Conservation (phyloP, 2,888 invertebrate species). For the Ecliptopera silaceata region DNA sequence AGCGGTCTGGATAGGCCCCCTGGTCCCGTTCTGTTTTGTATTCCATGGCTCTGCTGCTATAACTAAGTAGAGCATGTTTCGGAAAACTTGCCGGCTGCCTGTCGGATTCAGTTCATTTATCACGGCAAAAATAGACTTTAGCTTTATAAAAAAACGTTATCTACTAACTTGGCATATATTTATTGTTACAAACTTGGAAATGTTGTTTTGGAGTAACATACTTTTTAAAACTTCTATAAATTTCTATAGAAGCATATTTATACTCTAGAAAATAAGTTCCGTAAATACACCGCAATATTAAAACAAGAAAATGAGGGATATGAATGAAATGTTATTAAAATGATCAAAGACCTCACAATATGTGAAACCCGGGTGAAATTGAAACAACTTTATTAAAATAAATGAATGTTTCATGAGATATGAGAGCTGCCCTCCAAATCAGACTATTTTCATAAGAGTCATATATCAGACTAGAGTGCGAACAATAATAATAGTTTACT, state of each 20-base stretch:
- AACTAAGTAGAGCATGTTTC: not conserved
- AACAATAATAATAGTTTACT: not conserved
- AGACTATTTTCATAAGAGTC: not conserved
- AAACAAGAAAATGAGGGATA: too few relatives aligned
- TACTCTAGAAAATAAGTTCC: not conserved
- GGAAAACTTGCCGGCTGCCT: not conserved
- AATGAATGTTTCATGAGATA: slow-evolving; percentile 41
- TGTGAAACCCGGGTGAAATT: slow-evolving; percentile 27
- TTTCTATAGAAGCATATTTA: too few relatives aligned
- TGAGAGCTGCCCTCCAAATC: slow-evolving; percentile 4
- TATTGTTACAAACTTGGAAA: too few relatives aligned
- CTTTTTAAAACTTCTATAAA: too few relatives aligned
- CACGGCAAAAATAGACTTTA: not conserved
- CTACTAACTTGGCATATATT: too few relatives aligned
- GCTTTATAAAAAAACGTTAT: not conserved
- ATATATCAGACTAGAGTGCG: not conserved
- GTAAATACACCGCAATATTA: too few relatives aligned
- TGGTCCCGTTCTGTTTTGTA: slow-evolving; percentile 3
- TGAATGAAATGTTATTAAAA: slow-evolving; percentile 1
- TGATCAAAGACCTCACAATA: slow-evolving; percentile 18
- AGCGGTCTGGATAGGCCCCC: slow-evolving; percentile 3
- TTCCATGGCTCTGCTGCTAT: slow-evolving; percentile 7
- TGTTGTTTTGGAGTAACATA: too few relatives aligned
- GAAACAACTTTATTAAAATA: slow-evolving; percentile 41
- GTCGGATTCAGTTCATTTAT: slow-evolving; percentile 3